Percentiles rank a stretch among this genome's conserved stretches.
phyloP scores from a whole-genome alignment of 2,888 invertebrate genomes.

The Steinernema hermaphroditum region DNA sequence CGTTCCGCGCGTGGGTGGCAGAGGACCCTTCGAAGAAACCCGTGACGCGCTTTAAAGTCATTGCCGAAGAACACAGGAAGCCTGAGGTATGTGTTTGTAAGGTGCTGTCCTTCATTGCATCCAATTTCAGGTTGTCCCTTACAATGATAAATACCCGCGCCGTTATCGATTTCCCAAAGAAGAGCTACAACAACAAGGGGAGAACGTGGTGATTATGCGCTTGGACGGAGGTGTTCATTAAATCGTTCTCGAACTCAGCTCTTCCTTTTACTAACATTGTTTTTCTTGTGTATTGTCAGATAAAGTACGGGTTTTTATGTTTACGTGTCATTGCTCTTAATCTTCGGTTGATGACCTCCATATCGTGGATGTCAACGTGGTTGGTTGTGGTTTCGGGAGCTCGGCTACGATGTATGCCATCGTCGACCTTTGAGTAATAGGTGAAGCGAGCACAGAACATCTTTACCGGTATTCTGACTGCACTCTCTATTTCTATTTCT shows the following conservation, averaged over 20 bases:
- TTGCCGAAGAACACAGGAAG: neutral
- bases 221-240: neutral
- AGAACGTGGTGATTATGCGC: neutral
- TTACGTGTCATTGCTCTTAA: too few species aligned
- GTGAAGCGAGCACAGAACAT: too few species aligned
- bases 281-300: neutral
- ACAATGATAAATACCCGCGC: neutral
- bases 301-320: neutral
- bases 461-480: too few species aligned
- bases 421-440: too few species aligned
- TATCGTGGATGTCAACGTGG: neutral
- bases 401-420: too few species aligned
- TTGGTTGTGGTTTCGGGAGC: too few species aligned
- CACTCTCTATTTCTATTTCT: too few species aligned
- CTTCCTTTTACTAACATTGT: neutral
- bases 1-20: neutral
- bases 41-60: neutral
- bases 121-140: neutral
- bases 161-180: neutral
- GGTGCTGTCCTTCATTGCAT: too few species aligned
- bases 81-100: neutral
- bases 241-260: neutral
- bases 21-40: neutral
- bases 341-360: too few species aligned
- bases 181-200: neutral